Evolutionary conservation across 2,113 vertebrate species (phyloP).

Genomic region (Smithornis capensis): DNA sequence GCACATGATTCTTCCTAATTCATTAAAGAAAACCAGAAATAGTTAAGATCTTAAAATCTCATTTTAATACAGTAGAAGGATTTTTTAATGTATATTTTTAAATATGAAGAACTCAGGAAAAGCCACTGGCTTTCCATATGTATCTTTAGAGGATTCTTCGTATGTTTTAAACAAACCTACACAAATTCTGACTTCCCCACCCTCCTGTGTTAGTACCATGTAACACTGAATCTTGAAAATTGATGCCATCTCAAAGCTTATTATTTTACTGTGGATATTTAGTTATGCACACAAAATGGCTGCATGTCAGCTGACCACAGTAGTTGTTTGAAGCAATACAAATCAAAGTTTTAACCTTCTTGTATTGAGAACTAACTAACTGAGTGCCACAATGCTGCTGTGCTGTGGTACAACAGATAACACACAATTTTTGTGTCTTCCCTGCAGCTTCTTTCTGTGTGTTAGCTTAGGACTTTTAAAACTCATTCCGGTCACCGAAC

Average conservation of each 20-base stretch:
- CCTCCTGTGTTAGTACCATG: too few relatives aligned
- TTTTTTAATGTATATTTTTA: background rate
- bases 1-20: background rate
- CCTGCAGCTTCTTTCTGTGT: background rate
- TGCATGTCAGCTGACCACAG: background rate
- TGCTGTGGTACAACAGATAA: background rate
- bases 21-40: background rate
- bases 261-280: background rate
- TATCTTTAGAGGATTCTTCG: background rate
- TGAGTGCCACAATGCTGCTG: background rate
- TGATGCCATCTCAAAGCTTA: background rate
- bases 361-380: background rate
- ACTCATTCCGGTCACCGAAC: background rate
- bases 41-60: background rate
- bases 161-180: background rate
- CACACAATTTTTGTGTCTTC: background rate
- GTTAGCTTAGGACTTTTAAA: background rate
- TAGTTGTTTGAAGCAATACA: background rate
- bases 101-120: background rate
- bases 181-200: background rate
- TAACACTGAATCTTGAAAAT: background rate
- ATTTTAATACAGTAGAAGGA: background rate
- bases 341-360: background rate
- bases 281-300: background rate
- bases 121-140: background rate